A percentile compares a stretch with the other conserved stretches of the same genome.
These are phyloP conservation scores for Podabrus alpinus DNA, from an alignment of 2,888 invertebrate genomes.

Conservation along the genomic window DNA sequence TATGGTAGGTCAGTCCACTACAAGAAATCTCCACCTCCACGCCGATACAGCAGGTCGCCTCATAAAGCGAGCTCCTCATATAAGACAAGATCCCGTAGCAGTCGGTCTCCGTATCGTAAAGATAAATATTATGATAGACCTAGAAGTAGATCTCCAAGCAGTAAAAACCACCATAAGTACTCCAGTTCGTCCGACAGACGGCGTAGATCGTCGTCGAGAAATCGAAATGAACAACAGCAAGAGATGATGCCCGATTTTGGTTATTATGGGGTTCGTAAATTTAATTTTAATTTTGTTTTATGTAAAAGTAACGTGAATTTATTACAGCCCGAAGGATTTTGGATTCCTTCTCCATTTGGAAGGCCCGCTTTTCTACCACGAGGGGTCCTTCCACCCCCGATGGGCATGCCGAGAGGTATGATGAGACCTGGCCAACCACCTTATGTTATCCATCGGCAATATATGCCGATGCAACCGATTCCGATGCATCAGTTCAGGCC, in stretches of 20 bases:
- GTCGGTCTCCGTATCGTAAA: background rate
- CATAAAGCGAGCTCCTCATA: background rate
- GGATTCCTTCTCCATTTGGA: conserved; percentile 16
- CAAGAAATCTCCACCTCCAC: conserved; percentile 10
- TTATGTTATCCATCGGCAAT: conserved; percentile 10
- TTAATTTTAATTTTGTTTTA: background rate
- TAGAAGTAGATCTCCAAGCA: background rate
- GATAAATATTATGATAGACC: background rate
- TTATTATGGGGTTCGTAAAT: conserved; percentile 23
- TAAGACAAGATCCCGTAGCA: background rate
- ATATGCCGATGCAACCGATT: conserved; percentile 12
- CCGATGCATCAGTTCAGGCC: conserved; percentile 13
- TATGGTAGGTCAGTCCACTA: conserved; percentile 14
- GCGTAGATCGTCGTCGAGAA: background rate
- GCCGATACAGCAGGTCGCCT: conserved; percentile 8
- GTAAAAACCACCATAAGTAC: background rate
- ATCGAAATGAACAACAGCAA: background rate
- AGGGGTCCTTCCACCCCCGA: conserved; percentile 10
- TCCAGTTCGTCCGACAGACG: conserved; percentile 5
- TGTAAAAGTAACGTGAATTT: background rate
- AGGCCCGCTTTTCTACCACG: conserved; percentile 21
- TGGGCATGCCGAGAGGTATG: conserved; percentile 7
- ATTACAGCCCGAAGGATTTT: conserved; percentile 19
- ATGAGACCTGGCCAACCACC: conserved; percentile 12
- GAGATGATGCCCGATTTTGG: conserved; percentile 8